These are phyloP conservation scores for Apomyelois bistriatella DNA, from an alignment of 2,888 invertebrate species.

Conservation along the genomic window DNA sequence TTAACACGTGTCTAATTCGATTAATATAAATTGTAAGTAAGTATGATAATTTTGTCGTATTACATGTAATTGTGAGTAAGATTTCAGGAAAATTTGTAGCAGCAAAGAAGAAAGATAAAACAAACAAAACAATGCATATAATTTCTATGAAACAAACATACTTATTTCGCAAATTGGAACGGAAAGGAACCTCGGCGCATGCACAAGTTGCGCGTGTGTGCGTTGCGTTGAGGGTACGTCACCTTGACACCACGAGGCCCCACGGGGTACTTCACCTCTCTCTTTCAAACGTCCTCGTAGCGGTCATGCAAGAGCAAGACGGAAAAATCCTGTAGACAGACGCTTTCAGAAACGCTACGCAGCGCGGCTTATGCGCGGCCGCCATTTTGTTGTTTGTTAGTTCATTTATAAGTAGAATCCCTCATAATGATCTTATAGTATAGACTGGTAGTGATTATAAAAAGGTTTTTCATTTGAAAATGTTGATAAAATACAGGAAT, in stretches of 20 bases:
- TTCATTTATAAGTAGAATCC: constrained; percentile 32
- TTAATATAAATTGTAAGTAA: not conserved
- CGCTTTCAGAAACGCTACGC: constrained; percentile 78
- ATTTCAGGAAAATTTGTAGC: too few relatives aligned
- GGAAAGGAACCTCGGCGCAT: constrained; percentile 24
- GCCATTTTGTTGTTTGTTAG: constrained; percentile 71
- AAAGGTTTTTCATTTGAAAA: not conserved
- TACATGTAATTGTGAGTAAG: too few relatives aligned
- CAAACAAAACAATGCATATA: not conserved
- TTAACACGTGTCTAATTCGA: constrained; percentile 6
- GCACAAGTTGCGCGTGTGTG: constrained; percentile 35
- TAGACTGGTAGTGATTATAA: too few relatives aligned
- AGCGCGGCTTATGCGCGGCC: constrained; percentile 38
- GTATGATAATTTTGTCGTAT: not conserved
- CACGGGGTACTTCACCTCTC: constrained; percentile 54
- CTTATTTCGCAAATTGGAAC: constrained; percentile 24
- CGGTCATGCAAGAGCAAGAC: constrained; percentile 47
- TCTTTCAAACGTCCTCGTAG: constrained; percentile 49
- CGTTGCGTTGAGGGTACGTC: constrained; percentile 58
- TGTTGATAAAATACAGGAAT: not conserved
- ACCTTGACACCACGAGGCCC: constrained; percentile 70
- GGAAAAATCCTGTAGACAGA: constrained; percentile 58
- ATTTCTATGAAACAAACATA: constrained; percentile 19
- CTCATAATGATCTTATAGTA: not conserved
- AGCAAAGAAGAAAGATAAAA: not conserved